phyloP scores from a whole-genome alignment of 2,888 invertebrate genomes.

The Miltochrista miniata region DNA sequence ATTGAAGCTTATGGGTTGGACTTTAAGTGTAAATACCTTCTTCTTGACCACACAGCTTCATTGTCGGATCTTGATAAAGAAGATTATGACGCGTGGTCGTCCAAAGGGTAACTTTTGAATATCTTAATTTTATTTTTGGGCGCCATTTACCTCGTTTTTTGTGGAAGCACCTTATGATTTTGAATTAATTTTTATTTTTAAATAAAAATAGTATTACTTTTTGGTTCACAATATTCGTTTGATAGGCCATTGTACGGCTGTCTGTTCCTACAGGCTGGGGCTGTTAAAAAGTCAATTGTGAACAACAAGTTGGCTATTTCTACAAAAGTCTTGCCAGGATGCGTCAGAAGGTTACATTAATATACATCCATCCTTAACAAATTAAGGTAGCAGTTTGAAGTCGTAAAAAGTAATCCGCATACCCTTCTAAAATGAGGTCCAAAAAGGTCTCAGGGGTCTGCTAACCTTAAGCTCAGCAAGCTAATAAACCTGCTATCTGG shows the following conservation, averaged over 20 bases:
- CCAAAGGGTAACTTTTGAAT: slow-evolving; percentile 53
- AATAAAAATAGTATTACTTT: slow-evolving; percentile 20
- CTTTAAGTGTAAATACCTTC: slow-evolving; percentile 25
- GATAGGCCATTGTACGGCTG: slow-evolving; percentile 34
- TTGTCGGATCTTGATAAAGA: slow-evolving; percentile 45
- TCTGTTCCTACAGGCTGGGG: slow-evolving; percentile 1
- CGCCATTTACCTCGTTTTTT: slow-evolving; percentile 47
- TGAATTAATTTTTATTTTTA: slow-evolving; percentile 33
- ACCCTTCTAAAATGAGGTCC: too few species aligned
- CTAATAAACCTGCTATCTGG: too few species aligned
- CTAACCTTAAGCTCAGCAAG: too few species aligned
- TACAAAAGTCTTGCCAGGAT: too few species aligned
- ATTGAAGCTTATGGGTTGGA: slow-evolving; percentile 12
- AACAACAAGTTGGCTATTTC: not conserved
- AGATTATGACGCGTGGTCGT: slow-evolving; percentile 52
- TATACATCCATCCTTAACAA: too few species aligned
- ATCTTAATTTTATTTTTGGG: slow-evolving; percentile 60
- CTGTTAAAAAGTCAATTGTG: slow-evolving; percentile 16
- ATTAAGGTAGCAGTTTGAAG: too few species aligned
- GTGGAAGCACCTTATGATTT: slow-evolving; percentile 39
- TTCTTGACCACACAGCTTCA: slow-evolving; percentile 1
- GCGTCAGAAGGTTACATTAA: too few species aligned
- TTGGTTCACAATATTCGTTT: slow-evolving; percentile 27
- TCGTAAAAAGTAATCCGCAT: too few species aligned
- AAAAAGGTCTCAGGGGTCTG: too few species aligned